Conservation (phyloP, 2,888 invertebrate genomes). For the Linnaemya vulpina region DNA sequence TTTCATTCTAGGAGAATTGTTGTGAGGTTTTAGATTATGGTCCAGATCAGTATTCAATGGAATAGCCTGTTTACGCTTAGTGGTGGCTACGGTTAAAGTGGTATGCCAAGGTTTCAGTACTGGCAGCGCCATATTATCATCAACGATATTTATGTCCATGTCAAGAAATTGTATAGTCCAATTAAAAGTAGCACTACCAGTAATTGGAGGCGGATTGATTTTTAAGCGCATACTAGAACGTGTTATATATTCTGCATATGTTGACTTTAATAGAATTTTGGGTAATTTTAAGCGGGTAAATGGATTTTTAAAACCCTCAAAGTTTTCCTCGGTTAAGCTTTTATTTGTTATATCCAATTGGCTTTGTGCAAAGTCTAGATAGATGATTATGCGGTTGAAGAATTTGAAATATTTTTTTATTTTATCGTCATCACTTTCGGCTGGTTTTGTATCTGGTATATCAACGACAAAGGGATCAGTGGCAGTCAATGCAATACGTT, state of each 20-base stretch:
- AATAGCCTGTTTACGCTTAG: constrained; percentile 69
- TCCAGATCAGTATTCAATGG: constrained; percentile 18
- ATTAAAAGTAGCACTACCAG: constrained; percentile 75
- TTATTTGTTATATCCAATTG: constrained; percentile 74
- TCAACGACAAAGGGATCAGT: constrained; percentile 58
- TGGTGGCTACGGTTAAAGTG: constrained; percentile 79
- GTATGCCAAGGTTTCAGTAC: constrained; percentile 79
- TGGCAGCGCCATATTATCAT: constrained; percentile 76
- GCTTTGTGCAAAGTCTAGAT: constrained; percentile 76
- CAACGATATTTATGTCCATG: constrained; percentile 74
- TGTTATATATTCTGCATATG: constrained; percentile 75
- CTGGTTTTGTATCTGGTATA: constrained; percentile 23
- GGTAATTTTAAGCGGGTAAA: constrained; percentile 77
- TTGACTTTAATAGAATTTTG: constrained; percentile 76
- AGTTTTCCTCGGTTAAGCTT: constrained; percentile 61
- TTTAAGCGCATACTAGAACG: constrained; percentile 77
- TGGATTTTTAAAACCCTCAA: constrained; percentile 43
- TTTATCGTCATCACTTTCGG: constrained; percentile 57
- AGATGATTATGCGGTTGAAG: constrained; percentile 67
- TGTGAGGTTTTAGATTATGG: constrained; percentile 45
- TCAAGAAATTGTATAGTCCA: constrained; percentile 77
- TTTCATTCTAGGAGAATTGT: constrained; percentile 36
- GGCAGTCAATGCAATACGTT: constrained; percentile 73
- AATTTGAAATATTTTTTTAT: constrained; percentile 65
- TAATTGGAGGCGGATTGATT: constrained; percentile 54